These are phyloP conservation scores for Thamnophis elegans DNA, from an alignment of 2,797 vertebrate species.

Conservation along the genomic window DNA sequence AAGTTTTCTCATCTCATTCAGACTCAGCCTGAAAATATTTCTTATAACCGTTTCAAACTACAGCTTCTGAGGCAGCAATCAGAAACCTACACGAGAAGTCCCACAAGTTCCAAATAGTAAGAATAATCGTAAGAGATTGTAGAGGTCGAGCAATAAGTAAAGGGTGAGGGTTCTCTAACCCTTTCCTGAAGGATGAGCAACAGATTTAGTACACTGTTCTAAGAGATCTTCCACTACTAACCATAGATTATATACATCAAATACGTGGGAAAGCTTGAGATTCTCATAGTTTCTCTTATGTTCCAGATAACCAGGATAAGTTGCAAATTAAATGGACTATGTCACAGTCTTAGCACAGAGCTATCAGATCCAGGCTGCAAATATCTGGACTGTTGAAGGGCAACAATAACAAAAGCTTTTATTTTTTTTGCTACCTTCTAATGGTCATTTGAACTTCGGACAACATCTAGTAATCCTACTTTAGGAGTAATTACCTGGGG, in stretches of 20 bases:
- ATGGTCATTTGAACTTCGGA: not conserved
- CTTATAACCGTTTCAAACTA: not conserved
- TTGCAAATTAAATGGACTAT: not conserved
- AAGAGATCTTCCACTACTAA: not conserved
- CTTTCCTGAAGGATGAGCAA: not conserved
- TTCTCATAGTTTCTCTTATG: not conserved
- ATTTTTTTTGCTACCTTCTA: not conserved
- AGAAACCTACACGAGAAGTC: not conserved
- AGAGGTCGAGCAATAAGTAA: not conserved
- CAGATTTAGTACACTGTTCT: not conserved
- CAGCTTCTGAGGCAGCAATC: not conserved
- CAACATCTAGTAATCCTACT: not conserved
- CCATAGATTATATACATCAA: not conserved
- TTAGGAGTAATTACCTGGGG: not conserved
- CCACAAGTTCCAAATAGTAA: not conserved
- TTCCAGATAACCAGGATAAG: not conserved
- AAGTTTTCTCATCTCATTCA: not conserved
- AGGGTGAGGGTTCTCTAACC: not conserved
- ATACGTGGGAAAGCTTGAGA: not conserved
- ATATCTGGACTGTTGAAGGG: not conserved
- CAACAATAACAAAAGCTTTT: not conserved
- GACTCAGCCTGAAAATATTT: not conserved
- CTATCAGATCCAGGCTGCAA: not conserved
- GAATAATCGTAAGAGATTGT: not conserved
- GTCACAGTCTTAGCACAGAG: not conserved